A percentile compares a stretch with the other conserved stretches of the same genome.
Conservation (phyloP, 2,888 invertebrate species). For the Caenorhabditis sp. region DNA sequence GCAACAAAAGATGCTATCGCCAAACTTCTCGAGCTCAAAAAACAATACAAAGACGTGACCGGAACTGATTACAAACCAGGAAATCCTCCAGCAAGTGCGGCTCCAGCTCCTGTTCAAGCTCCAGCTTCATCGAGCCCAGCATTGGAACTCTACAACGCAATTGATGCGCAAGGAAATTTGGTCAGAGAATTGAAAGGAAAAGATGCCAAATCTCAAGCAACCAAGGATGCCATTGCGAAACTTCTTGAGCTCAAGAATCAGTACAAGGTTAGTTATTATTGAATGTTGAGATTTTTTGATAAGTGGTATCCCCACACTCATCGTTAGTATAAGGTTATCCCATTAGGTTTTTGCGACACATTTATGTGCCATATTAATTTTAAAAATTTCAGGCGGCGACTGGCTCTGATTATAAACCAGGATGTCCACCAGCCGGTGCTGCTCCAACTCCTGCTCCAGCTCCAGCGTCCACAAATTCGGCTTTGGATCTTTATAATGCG, state of each 20-base stretch:
- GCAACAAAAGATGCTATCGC: conserved; percentile 76
- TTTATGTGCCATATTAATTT: no score
- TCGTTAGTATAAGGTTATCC: no score
- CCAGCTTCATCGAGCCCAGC: neutral
- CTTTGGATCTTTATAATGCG: conserved; percentile 17
- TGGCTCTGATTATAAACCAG: conserved; percentile 72
- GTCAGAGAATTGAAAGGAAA: conserved; percentile 78
- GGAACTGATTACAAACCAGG: conserved; percentile 35
- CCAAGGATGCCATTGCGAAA: conserved; percentile 76
- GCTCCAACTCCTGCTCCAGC: conserved; percentile 47
- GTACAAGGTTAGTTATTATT: conserved; percentile 76
- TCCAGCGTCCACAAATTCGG: conserved; percentile 12
- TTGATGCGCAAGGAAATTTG: conserved; percentile 76
- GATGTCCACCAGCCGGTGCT: conserved; percentile 43
- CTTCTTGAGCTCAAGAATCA: conserved; percentile 81
- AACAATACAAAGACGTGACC: conserved; percentile 78
- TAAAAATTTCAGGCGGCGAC: conserved; percentile 74
- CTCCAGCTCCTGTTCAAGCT: conserved; percentile 4
- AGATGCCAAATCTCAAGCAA: conserved; percentile 72
- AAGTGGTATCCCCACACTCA: no score
- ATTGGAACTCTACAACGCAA: conserved; percentile 35
- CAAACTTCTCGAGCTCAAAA: conserved; percentile 79
- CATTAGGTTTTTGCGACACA: no score
- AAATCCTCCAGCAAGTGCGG: conserved; percentile 11
- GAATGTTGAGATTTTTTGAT: no score